Base-by-base conservation (phyloP, 1,140 invertebrate genomes). In the Scaptomyza pallida region DNA sequence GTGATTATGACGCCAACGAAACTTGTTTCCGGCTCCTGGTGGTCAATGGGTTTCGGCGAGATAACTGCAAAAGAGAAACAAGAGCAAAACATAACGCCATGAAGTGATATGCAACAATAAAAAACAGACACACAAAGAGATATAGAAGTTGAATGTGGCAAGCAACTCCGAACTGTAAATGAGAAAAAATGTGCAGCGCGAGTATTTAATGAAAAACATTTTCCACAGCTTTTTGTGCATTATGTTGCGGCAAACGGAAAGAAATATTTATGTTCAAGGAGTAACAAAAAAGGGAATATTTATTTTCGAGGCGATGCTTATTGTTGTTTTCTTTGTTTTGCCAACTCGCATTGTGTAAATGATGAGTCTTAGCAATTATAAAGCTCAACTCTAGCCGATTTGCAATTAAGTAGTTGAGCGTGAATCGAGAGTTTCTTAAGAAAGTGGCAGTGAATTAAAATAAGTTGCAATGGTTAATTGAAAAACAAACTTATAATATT, bases 1-100 rank as follows among this genome's bases (percentile, higher is more conserved):
- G 95, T 95, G 78, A 96, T 95, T 61, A 96, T 93, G 70, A 96
- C 93, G 41, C 95, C 95, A 78, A 96, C 95, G 78, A 94, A 92
- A 78, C 92, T 92, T 80, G 93, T 92, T 68, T 92, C 93, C 54
- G 93, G 92, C 80, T 94, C 94, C 33, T 93, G 80, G 68, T 80
- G 77, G 81, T 92, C 92, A 63, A 91, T 89, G 72, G 90, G 90
- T 70, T 79, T 90, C 12, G 90, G 89, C 55, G 85, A 90, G 65
- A 91, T 89, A 54, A 91, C 90, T 91, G 59, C n/a, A 45, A 59
- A 30, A 2, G 6, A 17, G 48, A 9, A n/a, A 19, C 47, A 37
- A 40, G 48, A 57, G 40, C n/a, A 63, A 37, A 67, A 55, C 10
- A 17, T 21, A 54, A 41, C 44, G 26, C 10, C 4, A 45, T 9